Percentiles rank a stretch among this genome's conserved stretches.
phyloP scores from a whole-genome alignment of 2,888 invertebrate genomes.

The Globia sparganii region DNA sequence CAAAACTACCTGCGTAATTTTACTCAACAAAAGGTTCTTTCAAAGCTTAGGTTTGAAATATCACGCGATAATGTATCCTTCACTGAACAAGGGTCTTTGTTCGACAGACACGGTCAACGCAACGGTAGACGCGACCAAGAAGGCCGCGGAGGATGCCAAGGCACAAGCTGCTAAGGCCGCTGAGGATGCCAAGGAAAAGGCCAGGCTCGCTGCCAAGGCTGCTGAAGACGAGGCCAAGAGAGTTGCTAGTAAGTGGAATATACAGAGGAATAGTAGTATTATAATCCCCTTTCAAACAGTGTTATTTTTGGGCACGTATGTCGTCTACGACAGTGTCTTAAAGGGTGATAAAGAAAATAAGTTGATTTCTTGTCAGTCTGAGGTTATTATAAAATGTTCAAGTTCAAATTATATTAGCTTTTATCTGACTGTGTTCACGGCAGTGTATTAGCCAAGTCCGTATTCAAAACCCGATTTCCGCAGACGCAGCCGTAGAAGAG shows the following conservation, averaged over 20 bases:
- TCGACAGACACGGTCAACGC: constrained; percentile 83
- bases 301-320: neutral
- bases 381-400: neutral
- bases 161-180: constrained; percentile 80
- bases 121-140: constrained; percentile 86
- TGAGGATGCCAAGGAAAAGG: constrained; percentile 86
- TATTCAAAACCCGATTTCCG: neutral
- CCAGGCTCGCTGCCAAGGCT: constrained; percentile 82
- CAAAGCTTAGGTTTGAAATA: constrained; percentile 26
- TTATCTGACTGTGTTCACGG: neutral
- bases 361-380: neutral
- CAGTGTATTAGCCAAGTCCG: neutral
- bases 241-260: constrained; percentile 80
- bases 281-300: neutral
- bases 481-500: constrained; percentile 86
- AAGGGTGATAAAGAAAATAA: neutral
- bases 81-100: constrained; percentile 38
- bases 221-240: constrained; percentile 84
- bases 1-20: neutral
- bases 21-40: constrained; percentile 43
- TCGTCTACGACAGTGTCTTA: neutral
- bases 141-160: constrained; percentile 83
- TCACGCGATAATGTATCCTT: constrained; percentile 4
- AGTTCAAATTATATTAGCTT: neutral
- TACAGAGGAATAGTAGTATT: neutral